These are phyloP conservation scores for Bubalus kerabau DNA, from an alignment of 2,113 vertebrate genomes.

Conservation along the genomic window DNA sequence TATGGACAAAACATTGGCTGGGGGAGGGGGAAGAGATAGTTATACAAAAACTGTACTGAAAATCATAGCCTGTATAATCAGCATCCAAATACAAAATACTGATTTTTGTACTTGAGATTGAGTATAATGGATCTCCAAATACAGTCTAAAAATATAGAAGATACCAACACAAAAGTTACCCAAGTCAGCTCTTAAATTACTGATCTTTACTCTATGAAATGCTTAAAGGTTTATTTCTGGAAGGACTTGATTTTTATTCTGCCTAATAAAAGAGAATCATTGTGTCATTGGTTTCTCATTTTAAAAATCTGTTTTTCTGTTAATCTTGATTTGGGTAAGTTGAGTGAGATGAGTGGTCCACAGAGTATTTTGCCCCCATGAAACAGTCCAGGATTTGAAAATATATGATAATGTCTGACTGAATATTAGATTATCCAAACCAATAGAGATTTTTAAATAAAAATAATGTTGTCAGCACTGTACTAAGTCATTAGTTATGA, in stretches of 20 bases:
- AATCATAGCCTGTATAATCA: neutral
- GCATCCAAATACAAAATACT: neutral
- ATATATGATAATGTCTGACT: neutral
- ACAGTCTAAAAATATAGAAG: neutral
- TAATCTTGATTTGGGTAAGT: neutral
- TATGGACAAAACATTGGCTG: neutral
- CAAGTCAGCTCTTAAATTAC: neutral
- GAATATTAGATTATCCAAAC: slow-evolving; percentile 40
- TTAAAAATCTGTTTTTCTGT: neutral
- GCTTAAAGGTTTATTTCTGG: neutral
- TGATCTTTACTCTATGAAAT: neutral
- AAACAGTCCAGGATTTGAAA: neutral
- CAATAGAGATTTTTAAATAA: neutral
- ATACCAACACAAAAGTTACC: neutral
- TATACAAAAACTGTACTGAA: neutral
- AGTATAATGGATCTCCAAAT: neutral
- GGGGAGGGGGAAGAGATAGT: neutral
- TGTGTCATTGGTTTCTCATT: neutral
- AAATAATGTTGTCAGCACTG: slow-evolving; percentile 1
- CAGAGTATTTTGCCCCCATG: neutral
- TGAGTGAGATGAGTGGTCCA: neutral
- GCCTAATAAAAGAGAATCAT: neutral
- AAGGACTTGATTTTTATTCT: neutral
- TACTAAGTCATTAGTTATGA: neutral
- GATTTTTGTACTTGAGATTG: neutral